These are phyloP conservation scores for Nipponacmea schrenckii DNA, from an alignment of 2,888 invertebrate species.

Conservation along the genomic window DNA sequence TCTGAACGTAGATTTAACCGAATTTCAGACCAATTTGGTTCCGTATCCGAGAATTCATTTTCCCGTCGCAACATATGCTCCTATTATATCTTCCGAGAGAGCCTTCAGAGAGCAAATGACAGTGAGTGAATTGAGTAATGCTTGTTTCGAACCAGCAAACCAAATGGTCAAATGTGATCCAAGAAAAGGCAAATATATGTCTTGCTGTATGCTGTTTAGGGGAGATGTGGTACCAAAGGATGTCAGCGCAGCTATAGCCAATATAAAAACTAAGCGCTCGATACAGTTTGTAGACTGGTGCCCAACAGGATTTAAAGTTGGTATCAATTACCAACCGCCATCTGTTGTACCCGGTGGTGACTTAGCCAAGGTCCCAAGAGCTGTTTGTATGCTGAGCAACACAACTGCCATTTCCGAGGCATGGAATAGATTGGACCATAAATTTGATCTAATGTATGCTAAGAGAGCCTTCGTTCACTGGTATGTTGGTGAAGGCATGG, in stretches of 20 bases:
- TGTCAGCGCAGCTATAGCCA: constrained; percentile 64
- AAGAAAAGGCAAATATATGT: constrained; percentile 70
- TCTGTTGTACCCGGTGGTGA: constrained; percentile 72
- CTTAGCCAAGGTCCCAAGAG: constrained; percentile 77
- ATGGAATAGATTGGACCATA: constrained; percentile 82
- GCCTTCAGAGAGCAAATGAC: constrained; percentile 87
- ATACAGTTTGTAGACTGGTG: constrained; percentile 66
- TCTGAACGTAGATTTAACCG: constrained; percentile 71
- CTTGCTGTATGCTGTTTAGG: constrained; percentile 68
- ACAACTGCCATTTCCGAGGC: constrained; percentile 91
- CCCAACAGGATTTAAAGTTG: constrained; percentile 70
- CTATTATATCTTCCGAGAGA: constrained; percentile 93
- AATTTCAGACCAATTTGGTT: constrained; percentile 70
- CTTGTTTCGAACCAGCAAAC: constrained; percentile 61
- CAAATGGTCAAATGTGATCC: constrained; percentile 67
- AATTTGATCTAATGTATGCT: constrained; percentile 84
- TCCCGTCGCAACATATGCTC: constrained; percentile 85
- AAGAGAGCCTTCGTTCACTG: constrained; percentile 90
- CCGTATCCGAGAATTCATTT: constrained; percentile 79
- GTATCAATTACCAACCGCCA: constrained; percentile 87
- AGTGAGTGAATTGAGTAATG: constrained; percentile 61
- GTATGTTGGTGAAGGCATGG: constrained; percentile 70
- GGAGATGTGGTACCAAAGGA: constrained; percentile 67
- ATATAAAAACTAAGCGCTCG: constrained; percentile 64
- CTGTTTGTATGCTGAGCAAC: constrained; percentile 88